Evolutionary conservation across 2,113 vertebrate species (phyloP), one percentile per base, ranked within the genome.

Genomic region (Phoxinus phoxinus): DNA sequence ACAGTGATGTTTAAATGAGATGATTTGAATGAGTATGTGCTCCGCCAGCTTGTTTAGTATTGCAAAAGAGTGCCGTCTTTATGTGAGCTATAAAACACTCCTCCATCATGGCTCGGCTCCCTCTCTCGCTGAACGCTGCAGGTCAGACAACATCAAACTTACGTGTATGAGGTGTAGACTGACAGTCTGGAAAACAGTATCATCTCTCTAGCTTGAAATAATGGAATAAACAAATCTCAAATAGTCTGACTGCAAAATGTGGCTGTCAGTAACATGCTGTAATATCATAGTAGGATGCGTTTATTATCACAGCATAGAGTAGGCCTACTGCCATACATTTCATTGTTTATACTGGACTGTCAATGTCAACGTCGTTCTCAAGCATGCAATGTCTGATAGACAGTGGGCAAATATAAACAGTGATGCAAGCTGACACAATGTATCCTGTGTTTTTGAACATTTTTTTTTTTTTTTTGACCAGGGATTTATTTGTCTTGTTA

Each of bases 151-250:
- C 41, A 71, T 67, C 80, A 67, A 32, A 32, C 48, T n/a, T 12
- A 32, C 21, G 19, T 2, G 30, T 15, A 35, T 53, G 63, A 82
- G 46, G 77, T 15, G 1, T 63, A 63, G 78, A 63, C 78, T 63
- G 78, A 27, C 58, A 19, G 27, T 32, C 19, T 37, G 23, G 65
- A 41, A 72, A 72, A 41, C 58, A 81, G 79, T 67, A 35, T 81
- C 79, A 67, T 81, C 25, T 30, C 44, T 81, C 61, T 48, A 51
- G 25, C 79, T 67, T 21, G 61, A 65, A 30, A 65, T 81, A 81
- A 69, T 81, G 79, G 27, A 67, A 81, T 67, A 67, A 81, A 81
- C 41, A 81, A 81, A 81, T 67, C 79, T 69, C 1, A 81, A 17
- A 81, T 69, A 23, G 61, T 51, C 79, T 81, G 41, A n/a, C 79